Evolutionary conservation across 2,888 invertebrate genomes (phyloP).

Genomic region (Conchocele bisecta): DNA sequence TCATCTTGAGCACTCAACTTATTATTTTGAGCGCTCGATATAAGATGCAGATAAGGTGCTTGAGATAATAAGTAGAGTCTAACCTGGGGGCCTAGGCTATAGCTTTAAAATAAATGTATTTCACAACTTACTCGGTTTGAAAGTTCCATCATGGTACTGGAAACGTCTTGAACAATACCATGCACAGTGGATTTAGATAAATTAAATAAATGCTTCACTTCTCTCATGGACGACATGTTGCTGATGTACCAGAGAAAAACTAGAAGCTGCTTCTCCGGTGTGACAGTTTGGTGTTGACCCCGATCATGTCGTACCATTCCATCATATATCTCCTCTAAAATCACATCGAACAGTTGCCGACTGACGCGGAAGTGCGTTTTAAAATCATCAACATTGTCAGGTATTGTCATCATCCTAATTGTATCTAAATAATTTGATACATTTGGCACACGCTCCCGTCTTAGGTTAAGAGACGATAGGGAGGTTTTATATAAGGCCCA

Average conservation of each 20-base stretch:
- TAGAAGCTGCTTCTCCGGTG: constrained; percentile 17
- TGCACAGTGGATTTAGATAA: constrained; percentile 14
- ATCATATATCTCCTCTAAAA: constrained; percentile 3
- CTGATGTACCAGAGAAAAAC: constrained; percentile 15
- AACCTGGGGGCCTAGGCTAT: too few relatives aligned
- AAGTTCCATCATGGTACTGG: neutral
- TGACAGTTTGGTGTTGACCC: neutral
- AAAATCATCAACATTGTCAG: constrained; percentile 16
- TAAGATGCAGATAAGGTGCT: too few relatives aligned
- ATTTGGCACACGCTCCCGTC: neutral
- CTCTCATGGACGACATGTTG: constrained; percentile 12
- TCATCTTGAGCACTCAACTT: too few relatives aligned
- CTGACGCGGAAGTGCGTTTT: constrained; percentile 7
- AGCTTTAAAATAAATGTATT: too few relatives aligned
- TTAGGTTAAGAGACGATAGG: neutral
- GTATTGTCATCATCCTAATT: neutral
- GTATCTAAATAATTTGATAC: neutral
- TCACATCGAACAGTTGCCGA: neutral
- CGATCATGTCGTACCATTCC: neutral
- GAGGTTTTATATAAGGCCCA: neutral
- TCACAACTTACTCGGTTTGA: constrained; percentile 2
- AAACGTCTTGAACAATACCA: neutral
- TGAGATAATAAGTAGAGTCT: too few relatives aligned
- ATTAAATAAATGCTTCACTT: constrained; percentile 6
- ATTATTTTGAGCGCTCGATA: too few relatives aligned